phyloP scores from a whole-genome alignment of 2,888 invertebrate genomes.

The Hedychridium roseum region DNA sequence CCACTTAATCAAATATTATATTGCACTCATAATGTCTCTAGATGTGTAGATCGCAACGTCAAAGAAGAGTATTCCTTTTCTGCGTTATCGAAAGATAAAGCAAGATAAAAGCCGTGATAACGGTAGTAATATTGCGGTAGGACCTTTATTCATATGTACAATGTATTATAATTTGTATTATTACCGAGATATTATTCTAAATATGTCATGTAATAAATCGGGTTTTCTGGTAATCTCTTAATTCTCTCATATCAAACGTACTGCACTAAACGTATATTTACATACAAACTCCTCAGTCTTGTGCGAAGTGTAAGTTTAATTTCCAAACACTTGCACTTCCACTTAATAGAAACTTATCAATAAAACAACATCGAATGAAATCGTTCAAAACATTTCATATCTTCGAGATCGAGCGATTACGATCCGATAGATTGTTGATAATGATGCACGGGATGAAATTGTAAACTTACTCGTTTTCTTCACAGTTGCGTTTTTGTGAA shows the following conservation, averaged over 20 bases:
- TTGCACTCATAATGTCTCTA: constrained; percentile 14
- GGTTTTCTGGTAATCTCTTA: constrained; percentile 22
- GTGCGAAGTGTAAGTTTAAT: constrained; percentile 18
- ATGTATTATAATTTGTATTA: constrained; percentile 16
- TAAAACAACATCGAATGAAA: no score
- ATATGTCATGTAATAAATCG: constrained; percentile 23
- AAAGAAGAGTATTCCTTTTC: constrained; percentile 23
- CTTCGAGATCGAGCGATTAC: no score
- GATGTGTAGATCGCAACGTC: constrained; percentile 19
- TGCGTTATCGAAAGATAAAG: constrained; percentile 8
- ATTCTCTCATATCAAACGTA: constrained; percentile 40
- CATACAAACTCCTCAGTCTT: constrained; percentile 49
- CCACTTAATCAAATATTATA: constrained; percentile 28
- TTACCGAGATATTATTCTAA: constrained; percentile 18
- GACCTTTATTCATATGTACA: constrained; percentile 33
- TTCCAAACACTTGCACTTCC: neutral
- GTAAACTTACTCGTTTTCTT: no score
- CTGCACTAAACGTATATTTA: constrained; percentile 34
- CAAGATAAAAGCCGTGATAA: constrained; percentile 25
- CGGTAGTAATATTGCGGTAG: constrained; percentile 32
- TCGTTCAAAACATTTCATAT: no score
- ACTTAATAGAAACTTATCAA: neutral
- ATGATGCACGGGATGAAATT: no score
- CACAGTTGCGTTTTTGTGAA: no score
- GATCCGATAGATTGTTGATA: no score